These are phyloP conservation scores for Falco novaeseelandiae DNA, from an alignment of 2,797 vertebrate genomes.

Conservation along the genomic window DNA sequence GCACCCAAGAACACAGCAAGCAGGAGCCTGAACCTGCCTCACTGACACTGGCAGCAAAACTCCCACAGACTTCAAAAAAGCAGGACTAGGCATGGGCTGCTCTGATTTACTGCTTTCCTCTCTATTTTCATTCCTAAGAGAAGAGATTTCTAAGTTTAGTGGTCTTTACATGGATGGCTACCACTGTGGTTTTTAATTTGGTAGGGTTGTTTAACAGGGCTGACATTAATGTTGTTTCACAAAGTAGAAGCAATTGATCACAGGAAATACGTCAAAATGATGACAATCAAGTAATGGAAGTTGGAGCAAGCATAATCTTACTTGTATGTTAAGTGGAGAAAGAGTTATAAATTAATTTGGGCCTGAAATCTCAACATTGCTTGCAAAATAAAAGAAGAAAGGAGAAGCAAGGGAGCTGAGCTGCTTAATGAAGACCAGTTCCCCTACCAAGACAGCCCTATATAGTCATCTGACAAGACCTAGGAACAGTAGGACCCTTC, in stretches of 20 bases:
- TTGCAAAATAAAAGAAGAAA: constrained; percentile 11
- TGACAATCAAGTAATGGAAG: not conserved
- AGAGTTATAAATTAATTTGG: not conserved
- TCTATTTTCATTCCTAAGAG: not conserved
- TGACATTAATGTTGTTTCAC: not conserved
- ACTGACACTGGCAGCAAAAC: not conserved
- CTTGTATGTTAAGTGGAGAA: not conserved
- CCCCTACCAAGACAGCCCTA: not conserved
- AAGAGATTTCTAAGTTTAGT: not conserved
- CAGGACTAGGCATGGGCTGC: not conserved
- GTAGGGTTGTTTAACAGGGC: not conserved
- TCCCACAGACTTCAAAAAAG: not conserved
- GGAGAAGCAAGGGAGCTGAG: not conserved
- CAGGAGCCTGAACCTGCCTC: not conserved
- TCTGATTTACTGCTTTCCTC: not conserved
- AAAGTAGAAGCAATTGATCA: not conserved
- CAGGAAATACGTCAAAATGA: not conserved
- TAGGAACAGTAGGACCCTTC: not conserved
- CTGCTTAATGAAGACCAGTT: not conserved
- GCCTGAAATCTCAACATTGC: not conserved
- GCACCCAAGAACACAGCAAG: not conserved
- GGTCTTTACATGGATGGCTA: not conserved
- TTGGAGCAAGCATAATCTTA: not conserved
- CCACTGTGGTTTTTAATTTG: not conserved
- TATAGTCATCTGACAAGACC: not conserved